Conservation (phyloP, 2,797 vertebrate species). For the Pangasius larnaudii region DNA sequence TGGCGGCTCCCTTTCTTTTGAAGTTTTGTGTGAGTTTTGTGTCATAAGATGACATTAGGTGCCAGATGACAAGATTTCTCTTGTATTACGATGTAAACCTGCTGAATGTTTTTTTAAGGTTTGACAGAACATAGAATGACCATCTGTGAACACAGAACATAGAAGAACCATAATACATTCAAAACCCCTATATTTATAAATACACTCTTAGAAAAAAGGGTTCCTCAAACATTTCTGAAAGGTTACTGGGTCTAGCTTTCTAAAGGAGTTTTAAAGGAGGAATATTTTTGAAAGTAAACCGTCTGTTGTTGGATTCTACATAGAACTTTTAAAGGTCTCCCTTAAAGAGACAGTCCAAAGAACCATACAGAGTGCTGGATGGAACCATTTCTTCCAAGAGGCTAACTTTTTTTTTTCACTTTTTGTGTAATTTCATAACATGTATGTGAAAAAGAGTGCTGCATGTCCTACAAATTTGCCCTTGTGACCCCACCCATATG, state of each 20-base stretch:
- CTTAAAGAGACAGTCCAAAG: background rate
- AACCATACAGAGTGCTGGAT: background rate
- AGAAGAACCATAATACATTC: background rate
- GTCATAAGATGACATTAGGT: background rate
- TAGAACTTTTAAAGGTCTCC: background rate
- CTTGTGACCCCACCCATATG: conserved; percentile 2
- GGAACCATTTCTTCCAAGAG: background rate
- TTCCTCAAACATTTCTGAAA: background rate
- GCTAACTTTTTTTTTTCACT: background rate
- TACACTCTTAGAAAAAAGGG: background rate
- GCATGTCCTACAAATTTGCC: background rate
- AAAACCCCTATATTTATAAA: background rate
- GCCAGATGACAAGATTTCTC: background rate
- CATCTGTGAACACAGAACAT: too few species aligned
- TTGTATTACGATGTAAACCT: background rate
- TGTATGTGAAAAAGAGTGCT: background rate
- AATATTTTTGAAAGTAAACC: background rate
- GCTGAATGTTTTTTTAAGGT: background rate
- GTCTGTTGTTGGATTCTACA: background rate
- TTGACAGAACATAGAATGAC: background rate
- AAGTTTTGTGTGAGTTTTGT: background rate
- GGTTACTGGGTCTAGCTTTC: background rate
- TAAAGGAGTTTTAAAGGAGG: background rate
- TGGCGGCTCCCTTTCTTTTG: background rate
- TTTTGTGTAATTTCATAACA: background rate